phyloP scores from a whole-genome alignment of 2,888 invertebrate genomes.

The Tuberolachnus salignus region DNA sequence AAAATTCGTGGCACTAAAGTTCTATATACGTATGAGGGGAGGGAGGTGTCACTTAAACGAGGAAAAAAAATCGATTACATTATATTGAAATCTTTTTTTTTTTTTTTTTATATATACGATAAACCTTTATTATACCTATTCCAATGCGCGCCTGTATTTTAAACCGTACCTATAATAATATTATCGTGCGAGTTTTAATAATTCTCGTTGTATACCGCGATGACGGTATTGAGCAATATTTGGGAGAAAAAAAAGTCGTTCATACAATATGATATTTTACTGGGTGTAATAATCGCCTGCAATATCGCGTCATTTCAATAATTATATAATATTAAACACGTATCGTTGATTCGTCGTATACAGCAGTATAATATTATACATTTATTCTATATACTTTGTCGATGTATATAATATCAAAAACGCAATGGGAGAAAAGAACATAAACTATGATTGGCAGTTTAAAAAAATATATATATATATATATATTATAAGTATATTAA shows the following conservation, averaged over 20 bases:
- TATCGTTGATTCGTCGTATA: not conserved
- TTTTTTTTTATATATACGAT: not conserved
- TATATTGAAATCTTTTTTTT: not conserved
- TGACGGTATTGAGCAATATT: no score
- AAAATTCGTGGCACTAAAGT: not conserved
- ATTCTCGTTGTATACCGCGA: no score
- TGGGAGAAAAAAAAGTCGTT: not conserved
- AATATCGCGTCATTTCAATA: not conserved
- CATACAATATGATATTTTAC: not conserved
- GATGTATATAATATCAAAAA: not conserved
- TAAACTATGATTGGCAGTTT: not conserved
- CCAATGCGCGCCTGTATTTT: no score
- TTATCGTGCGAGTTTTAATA: no score
- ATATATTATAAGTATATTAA: no score
- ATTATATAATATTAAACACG: conserved; percentile 28
- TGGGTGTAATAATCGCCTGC: not conserved
- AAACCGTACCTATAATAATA: no score
- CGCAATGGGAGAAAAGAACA: no score
- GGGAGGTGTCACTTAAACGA: no score
- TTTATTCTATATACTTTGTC: not conserved
- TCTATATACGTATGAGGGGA: no score
- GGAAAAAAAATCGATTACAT: not conserved
- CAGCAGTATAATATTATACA: not conserved
- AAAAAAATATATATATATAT: no score
- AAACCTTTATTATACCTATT: not conserved